Percentiles rank a stretch among this genome's conserved stretches.
phyloP scores from a whole-genome alignment of 1,140 invertebrate species.

The Papilio polyxenes region DNA sequence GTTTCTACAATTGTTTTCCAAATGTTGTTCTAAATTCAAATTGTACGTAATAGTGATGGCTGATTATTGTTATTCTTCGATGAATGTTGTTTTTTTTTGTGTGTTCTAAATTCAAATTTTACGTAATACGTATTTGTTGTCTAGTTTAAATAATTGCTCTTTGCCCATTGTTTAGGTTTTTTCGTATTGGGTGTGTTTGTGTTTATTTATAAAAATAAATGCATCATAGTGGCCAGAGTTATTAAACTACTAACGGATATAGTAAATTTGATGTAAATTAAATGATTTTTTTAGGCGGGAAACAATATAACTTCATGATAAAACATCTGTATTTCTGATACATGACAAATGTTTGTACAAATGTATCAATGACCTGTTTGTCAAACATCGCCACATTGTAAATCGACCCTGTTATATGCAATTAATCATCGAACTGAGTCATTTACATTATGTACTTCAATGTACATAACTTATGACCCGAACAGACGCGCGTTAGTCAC shows the following conservation, averaged over 20 bases:
- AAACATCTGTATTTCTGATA: constrained; percentile 2
- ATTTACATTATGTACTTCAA: constrained; percentile 6
- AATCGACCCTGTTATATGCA: neutral
- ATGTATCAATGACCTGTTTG: constrained; percentile 4
- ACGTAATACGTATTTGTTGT: neutral
- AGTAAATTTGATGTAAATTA: neutral
- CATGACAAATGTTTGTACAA: neutral
- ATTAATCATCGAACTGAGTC: constrained; percentile 17
- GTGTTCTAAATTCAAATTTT: neutral
- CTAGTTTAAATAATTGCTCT: neutral
- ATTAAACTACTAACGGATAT: no score
- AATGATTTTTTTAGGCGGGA: neutral
- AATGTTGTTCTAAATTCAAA: neutral
- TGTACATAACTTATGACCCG: neutral
- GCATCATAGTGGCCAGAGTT: no score
- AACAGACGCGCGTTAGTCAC: constrained; percentile 25
- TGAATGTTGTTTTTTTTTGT: neutral
- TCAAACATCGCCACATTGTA: neutral
- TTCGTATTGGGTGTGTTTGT: neutral
- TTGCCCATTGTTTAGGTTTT: neutral
- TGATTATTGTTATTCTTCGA: neutral
- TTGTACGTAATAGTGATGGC: neutral
- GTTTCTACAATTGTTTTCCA: neutral
- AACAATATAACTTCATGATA: neutral
- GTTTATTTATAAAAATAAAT: neutral